These are phyloP conservation scores for Myotis lucifugus DNA, from an alignment of 2,113 vertebrate species.

Conservation along the genomic window DNA sequence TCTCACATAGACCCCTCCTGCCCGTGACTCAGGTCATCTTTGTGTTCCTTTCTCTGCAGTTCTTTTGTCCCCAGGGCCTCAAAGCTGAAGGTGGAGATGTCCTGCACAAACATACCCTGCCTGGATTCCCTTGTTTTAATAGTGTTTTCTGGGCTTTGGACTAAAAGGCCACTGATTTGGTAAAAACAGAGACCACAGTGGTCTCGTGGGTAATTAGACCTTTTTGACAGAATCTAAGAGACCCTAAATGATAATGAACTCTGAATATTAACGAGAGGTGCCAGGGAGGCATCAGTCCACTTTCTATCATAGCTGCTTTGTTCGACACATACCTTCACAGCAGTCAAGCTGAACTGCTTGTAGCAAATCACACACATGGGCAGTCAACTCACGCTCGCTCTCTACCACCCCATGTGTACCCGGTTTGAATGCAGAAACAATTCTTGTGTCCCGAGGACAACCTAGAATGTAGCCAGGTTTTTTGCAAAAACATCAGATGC, in stretches of 20 bases:
- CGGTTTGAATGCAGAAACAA: slow-evolving; percentile 32
- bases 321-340: neutral
- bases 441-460: slow-evolving; percentile 20
- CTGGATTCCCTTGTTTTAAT: neutral
- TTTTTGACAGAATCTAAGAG: slow-evolving; percentile 22
- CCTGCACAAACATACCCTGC: neutral
- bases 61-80: neutral
- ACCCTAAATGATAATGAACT: neutral
- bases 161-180: neutral
- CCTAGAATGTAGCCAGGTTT: slow-evolving; percentile 8
- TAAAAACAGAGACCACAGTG: neutral
- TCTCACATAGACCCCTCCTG: no score
- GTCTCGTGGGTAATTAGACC: neutral
- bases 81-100: neutral
- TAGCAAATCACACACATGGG: neutral
- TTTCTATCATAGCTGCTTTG: neutral
- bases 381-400: neutral
- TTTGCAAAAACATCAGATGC: slow-evolving; percentile 6
- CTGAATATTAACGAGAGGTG: neutral
- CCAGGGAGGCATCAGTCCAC: neutral
- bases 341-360: neutral
- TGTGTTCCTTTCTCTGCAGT: neutral
- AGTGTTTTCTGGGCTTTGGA: neutral
- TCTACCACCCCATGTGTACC: neutral
- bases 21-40: neutral